Evolutionary conservation across 2,113 vertebrate species (phyloP).

Genomic region (Onychorhynchus coronatus): DNA sequence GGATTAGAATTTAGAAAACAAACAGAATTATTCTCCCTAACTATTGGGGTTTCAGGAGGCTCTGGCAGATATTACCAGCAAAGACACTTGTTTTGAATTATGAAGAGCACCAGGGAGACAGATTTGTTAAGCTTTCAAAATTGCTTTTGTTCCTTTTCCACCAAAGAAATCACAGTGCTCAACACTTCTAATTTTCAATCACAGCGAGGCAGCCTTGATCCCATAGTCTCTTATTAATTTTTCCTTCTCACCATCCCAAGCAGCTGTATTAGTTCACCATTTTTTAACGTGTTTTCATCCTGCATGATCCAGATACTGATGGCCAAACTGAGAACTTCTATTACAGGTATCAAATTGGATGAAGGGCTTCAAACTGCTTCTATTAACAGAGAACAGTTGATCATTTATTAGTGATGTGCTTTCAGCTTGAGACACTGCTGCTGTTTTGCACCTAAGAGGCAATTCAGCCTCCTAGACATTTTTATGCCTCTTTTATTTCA

Average conservation of each 20-base stretch:
- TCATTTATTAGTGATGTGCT: not conserved
- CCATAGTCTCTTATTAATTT: conserved; percentile 12
- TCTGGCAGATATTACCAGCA: not conserved
- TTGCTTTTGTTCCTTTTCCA: conserved; percentile 25
- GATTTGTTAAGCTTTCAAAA: conserved; percentile 24
- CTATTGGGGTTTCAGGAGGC: not conserved
- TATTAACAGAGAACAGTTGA: not conserved
- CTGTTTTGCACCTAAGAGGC: not conserved
- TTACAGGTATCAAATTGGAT: not conserved
- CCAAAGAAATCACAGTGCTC: conserved; percentile 29
- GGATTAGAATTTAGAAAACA: not conserved
- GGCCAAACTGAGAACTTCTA: not conserved
- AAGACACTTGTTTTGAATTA: conserved; percentile 18
- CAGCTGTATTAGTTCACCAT: not conserved
- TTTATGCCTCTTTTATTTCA: not conserved
- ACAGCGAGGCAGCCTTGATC: not conserved
- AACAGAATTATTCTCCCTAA: not conserved
- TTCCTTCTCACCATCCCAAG: not conserved
- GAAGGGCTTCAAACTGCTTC: not conserved
- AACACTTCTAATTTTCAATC: conserved; percentile 44
- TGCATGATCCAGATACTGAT: not conserved
- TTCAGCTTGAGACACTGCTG: not conserved
- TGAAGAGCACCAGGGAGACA: conserved; percentile 10
- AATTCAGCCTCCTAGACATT: not conserved
- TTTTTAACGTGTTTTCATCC: not conserved